Evolutionary conservation across 2,888 invertebrate genomes (phyloP).

Genomic region (Watsonalla cultraria): DNA sequence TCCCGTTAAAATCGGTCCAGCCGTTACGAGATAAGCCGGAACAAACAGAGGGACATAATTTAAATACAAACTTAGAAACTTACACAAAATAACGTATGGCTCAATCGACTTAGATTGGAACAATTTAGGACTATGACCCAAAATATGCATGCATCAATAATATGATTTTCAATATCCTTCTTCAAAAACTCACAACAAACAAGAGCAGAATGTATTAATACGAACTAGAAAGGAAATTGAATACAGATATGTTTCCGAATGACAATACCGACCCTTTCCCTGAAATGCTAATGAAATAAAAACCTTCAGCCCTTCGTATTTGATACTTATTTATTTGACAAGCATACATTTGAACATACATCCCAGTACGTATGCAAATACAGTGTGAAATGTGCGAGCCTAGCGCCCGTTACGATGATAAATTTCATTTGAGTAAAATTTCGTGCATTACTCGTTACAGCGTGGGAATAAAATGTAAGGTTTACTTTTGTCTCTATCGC

Average conservation of each 20-base stretch:
- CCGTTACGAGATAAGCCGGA: no score
- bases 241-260: background rate
- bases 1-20: no score
- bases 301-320: slow-evolving; percentile 14
- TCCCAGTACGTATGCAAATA: background rate
- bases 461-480: slow-evolving; percentile 14
- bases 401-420: slow-evolving; percentile 14
- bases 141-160: background rate
- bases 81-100: no score
- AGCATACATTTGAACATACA: background rate
- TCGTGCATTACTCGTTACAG: slow-evolving; percentile 21
- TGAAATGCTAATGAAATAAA: slow-evolving; percentile 19
- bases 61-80: no score
- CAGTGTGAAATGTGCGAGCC: slow-evolving; percentile 17
- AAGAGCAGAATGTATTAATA: background rate
- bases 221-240: background rate
- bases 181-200: background rate
- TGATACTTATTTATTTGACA: slow-evolving; percentile 7
- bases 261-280: slow-evolving; percentile 2
- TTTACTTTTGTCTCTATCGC: slow-evolving; percentile 5
- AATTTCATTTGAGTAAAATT: slow-evolving; percentile 22
- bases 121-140: background rate
- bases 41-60: no score
- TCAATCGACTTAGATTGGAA: no score
- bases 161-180: background rate